These are phyloP conservation scores for Ophiothrix spiculata DNA, from an alignment of 35 echinoderm and acorn worm genomes.

Conservation along the genomic window DNA sequence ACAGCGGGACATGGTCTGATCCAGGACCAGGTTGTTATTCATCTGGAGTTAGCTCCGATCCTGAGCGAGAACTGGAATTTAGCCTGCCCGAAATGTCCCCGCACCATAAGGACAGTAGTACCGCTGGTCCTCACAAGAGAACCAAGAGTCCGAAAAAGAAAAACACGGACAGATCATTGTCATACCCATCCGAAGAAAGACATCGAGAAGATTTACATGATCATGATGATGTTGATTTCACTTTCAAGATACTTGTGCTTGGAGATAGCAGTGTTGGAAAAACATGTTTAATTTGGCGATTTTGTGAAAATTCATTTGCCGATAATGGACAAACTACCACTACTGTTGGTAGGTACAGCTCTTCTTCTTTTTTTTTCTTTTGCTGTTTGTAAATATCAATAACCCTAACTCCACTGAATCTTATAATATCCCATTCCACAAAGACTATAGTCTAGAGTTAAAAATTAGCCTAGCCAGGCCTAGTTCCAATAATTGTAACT, in stretches of 20 bases:
- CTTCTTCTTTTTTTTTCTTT: neutral
- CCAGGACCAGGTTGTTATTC: neutral
- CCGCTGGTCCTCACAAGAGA: neutral
- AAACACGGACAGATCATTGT: neutral
- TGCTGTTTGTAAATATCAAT: neutral
- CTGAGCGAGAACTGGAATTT: neutral
- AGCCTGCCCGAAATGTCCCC: neutral
- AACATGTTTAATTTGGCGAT: conserved; percentile 55
- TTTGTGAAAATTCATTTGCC: conserved; percentile 56
- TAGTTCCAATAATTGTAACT: too few species aligned
- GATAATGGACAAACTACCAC: conserved; percentile 11
- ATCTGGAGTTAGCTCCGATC: neutral
- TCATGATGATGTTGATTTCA: conserved; percentile 14
- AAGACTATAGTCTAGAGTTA: too few species aligned
- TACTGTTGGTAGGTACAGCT: conserved; percentile 22
- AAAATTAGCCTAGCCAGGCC: too few species aligned
- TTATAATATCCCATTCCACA: too few species aligned
- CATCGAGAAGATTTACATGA: neutral
- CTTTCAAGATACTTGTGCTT: conserved; percentile 60
- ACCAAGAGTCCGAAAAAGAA: neutral
- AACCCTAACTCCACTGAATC: too few species aligned
- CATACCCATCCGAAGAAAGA: neutral
- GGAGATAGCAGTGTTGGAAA: conserved; percentile 65
- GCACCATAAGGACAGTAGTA: neutral
- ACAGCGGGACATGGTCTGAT: neutral